Conservation (phyloP, 2,888 invertebrate species). For the Sericinus montela region DNA sequence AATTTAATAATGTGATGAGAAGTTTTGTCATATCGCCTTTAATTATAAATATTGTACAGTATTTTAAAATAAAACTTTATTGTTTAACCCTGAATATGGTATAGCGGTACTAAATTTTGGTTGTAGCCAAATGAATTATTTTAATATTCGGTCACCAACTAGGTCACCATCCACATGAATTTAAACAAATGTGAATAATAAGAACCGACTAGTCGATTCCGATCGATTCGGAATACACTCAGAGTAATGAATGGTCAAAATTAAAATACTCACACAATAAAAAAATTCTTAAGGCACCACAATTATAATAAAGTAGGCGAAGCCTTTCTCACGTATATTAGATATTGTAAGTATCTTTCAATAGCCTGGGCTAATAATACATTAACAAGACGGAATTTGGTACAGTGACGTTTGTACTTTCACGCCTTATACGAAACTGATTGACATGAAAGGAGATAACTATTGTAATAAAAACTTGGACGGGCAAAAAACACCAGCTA, state of each 20-base stretch:
- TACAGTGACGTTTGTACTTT: constrained; percentile 71
- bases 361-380: constrained; percentile 41
- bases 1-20: too few species aligned
- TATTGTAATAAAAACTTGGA: constrained; percentile 66
- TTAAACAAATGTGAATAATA: constrained; percentile 19
- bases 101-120: constrained; percentile 2
- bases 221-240: constrained; percentile 11
- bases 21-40: too few species aligned
- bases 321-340: constrained; percentile 34
- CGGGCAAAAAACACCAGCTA: constrained; percentile 66
- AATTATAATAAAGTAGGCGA: constrained; percentile 28
- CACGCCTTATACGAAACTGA: constrained; percentile 71
- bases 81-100: background rate
- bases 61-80: background rate
- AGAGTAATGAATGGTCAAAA: constrained; percentile 13
- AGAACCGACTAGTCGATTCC: constrained; percentile 7
- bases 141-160: constrained; percentile 15
- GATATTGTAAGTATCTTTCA: constrained; percentile 38
- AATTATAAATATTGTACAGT: too few species aligned
- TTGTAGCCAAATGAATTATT: constrained; percentile 10
- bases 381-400: constrained; percentile 54
- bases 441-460: constrained; percentile 74
- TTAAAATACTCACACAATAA: constrained; percentile 12
- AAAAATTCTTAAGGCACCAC: constrained; percentile 10
- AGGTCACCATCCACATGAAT: constrained; percentile 14